A percentile compares a stretch with the other conserved stretches of the same genome.
phyloP scores from a whole-genome alignment of 2,797 vertebrate species.

The Morus bassanus region DNA sequence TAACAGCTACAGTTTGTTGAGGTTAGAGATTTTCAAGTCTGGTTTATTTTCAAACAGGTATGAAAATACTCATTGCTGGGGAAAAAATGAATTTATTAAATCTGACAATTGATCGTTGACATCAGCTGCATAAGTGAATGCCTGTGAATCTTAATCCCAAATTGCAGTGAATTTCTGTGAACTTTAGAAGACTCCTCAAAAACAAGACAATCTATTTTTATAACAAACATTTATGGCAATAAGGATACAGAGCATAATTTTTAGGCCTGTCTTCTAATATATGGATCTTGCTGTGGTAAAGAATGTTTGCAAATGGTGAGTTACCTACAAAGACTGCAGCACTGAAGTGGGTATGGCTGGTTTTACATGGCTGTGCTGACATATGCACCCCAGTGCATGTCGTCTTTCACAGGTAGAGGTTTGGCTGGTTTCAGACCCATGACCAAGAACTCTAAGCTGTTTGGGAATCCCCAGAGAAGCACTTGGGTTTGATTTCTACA shows the following conservation, averaged over 20 bases:
- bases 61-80: background rate
- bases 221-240: background rate
- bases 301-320: background rate
- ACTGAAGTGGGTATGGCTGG: fast-evolving
- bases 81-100: background rate
- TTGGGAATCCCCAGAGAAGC: background rate
- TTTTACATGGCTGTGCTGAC: background rate
- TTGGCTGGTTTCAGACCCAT: background rate
- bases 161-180: background rate
- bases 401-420: background rate
- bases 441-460: background rate
- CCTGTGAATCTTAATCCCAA: background rate
- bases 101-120: background rate
- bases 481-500: background rate
- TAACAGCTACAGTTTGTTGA: background rate
- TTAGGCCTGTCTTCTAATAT: background rate
- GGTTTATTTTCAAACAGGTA: background rate
- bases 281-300: background rate
- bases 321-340: background rate
- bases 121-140: background rate
- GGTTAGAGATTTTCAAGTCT: background rate
- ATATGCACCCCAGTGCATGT: fast-evolving
- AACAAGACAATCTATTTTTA: background rate
- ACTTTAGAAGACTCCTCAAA: background rate
- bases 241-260: background rate